Evolutionary conservation across 2,888 invertebrate genomes (phyloP), one percentile per base, ranked within the genome.

Genomic region (Ennomos fuscantarius): DNA sequence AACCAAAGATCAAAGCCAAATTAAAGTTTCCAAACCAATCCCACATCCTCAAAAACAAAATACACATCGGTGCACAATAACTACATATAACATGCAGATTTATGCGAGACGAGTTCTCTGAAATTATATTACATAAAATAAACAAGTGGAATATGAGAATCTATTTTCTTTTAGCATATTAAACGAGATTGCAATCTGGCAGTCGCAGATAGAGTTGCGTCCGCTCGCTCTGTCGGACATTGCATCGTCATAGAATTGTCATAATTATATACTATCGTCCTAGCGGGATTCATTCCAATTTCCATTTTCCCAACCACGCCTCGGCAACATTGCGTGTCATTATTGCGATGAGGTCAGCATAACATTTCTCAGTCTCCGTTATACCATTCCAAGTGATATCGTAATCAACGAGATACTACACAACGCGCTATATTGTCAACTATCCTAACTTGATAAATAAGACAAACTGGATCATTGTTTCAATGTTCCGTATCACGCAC

Each of bases 301-400:
- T 79, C 74, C 75, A 78, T 83, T 79, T 82, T 78, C 75, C 73
- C 68, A 70, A 73, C 68, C 67, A 72, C 70, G 66, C 71, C 64
- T 74, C 66, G 51, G 62, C 70, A 70, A 63, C 68, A 63, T 15
- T 56, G 51, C 65, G 66, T 66, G 66, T 67, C 62, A 61, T 69
- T 65, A 72, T 73, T 72, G 64, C 70, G 78, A 81, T 69, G 78
- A 67, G 81, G 80, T 79, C 79, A 73, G 66, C 39, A 65, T 44
- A 45, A 55, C 47, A 31, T 52, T 52, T 46, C 41, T 36, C 43
- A 55, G 52, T 46, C 41, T 36, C 40, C 10, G 33, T 35, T 43
- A 34, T 41, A 39, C 11, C 39, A 39, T 52, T 39, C 13, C 40
- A 33, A 36, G 46, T 42, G 48, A 52, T 12, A 35, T 56, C 37